These are phyloP conservation scores for Steinernema feltiae DNA, from an alignment of 1,140 invertebrate species.

Conservation along the genomic window DNA sequence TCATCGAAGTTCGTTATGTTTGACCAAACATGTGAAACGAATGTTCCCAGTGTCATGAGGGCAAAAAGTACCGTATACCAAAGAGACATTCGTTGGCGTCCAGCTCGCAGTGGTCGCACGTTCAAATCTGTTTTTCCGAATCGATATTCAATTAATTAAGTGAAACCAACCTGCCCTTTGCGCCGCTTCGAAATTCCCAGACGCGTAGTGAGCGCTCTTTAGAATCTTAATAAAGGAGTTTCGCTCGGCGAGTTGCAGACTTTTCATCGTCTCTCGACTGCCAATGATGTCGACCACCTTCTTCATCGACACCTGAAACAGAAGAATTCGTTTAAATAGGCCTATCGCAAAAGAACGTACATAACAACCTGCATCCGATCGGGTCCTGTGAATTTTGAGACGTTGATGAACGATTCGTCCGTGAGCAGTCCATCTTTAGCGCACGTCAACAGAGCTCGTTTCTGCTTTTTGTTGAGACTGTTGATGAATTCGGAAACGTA, in stretches of 20 bases:
- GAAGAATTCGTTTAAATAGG: background rate
- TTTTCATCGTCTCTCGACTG: slow-evolving; percentile 21
- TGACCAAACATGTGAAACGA: slow-evolving; percentile 45
- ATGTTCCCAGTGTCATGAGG: slow-evolving; percentile 45
- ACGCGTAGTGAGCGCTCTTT: slow-evolving; percentile 39
- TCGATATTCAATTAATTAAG: background rate
- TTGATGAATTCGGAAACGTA: slow-evolving; percentile 44
- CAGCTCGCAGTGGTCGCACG: slow-evolving; percentile 36
- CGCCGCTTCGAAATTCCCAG: slow-evolving; percentile 38
- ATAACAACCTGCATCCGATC: slow-evolving; percentile 43
- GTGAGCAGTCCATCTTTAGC: slow-evolving; percentile 43
- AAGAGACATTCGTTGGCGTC: slow-evolving; percentile 41
- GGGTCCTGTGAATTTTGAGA: slow-evolving; percentile 38
- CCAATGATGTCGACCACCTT: slow-evolving; percentile 43
- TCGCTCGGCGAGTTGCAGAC: slow-evolving; percentile 5
- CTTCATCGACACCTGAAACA: slow-evolving; percentile 45
- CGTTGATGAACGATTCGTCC: slow-evolving; percentile 45
- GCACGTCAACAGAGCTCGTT: slow-evolving; percentile 34
- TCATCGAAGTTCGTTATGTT: slow-evolving; percentile 43
- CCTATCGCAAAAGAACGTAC: slow-evolving; percentile 15
- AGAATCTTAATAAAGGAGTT: slow-evolving; percentile 29
- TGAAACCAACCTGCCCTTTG: slow-evolving; percentile 32
- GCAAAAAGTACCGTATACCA: slow-evolving; percentile 44
- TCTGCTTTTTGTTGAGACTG: slow-evolving; percentile 39
- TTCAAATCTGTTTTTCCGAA: slow-evolving; percentile 34